Evolutionary conservation across 2,113 vertebrate genomes (phyloP).

Genomic region (Atrichornis clamosus): DNA sequence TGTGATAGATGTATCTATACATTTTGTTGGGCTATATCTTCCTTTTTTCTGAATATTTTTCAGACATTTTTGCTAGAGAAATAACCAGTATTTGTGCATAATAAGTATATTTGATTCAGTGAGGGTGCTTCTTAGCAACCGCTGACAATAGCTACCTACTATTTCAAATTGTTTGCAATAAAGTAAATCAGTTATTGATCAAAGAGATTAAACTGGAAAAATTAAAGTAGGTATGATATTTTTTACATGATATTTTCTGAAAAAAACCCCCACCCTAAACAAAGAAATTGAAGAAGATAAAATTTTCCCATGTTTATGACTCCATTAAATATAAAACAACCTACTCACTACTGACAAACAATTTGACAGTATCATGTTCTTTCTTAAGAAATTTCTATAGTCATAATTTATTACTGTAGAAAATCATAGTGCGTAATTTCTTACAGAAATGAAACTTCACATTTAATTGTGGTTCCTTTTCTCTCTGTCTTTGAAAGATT

Average conservation of each 20-base stretch:
- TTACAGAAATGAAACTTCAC: not conserved
- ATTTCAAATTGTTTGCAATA: not conserved
- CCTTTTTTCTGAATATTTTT: not conserved
- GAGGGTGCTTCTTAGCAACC: not conserved
- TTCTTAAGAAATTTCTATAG: not conserved
- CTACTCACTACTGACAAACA: not conserved
- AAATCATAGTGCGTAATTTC: not conserved
- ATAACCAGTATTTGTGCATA: not conserved
- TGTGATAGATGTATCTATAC: not conserved
- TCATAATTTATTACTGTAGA: not conserved
- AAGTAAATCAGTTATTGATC: not conserved
- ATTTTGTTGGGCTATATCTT: rapidly evolving
- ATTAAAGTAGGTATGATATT: not conserved
- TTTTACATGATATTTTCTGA: not conserved
- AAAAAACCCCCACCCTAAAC: not conserved
- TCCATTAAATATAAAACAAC: not conserved
- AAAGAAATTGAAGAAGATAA: not conserved
- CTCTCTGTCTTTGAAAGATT: not conserved
- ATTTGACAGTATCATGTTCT: not conserved
- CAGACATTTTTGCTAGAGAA: not conserved
- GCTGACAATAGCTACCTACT: not conserved
- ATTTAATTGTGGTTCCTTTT: not conserved
- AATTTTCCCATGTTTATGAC: not conserved
- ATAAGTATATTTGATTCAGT: not conserved
- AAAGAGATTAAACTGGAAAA: not conserved